Evolutionary conservation across 2,113 vertebrate species (phyloP), one percentile per base, ranked within the genome.

Genomic region (Bothrops jararaca): DNA sequence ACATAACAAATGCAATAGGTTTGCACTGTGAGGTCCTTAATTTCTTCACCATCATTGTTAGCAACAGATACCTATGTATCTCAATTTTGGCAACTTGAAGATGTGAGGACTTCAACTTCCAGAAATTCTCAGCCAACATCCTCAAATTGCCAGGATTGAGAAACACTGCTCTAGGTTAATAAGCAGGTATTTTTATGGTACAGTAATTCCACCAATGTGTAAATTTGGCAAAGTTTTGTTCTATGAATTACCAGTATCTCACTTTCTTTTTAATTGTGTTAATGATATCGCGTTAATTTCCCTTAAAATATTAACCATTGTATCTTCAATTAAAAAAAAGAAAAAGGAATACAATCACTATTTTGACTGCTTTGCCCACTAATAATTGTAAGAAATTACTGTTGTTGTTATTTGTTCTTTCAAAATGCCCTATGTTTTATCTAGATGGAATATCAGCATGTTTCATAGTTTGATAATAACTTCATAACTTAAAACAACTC

Each of bases 381-480:
- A 18, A 23, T 34, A 64, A 6, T 22, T 92, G 8, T 23, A 92
- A 34, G 13, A 22, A 39, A 6, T 80, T 39, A 80, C 42, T 42
- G 74, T 80, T 86, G 50, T 34, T 88, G 87, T 54, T 54, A 88
- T 53, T 53, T 11, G 1, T 12, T 88, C 86, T 58, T 94, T 93
- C 88, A 91, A 88, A 5, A 69, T 7, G 2, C 60, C 50, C 42
- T 90, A 57, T 45, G 91, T 94, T 95, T 93, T 42, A 91, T 42
- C 22, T 86, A 56, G 52, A 7, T 64, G 93, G 10, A 57, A 42
- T 60, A 64, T 89, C 11, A 64, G 42, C 29, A 53, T 64, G 48
- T 93, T 91, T 64, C 69, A 64, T 89, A 89, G 69, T 26, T 85
- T 12, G 56, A 64, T 89, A 93, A 91, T 86, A 91, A 85, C 52